Conservation (phyloP, 1,140 invertebrate genomes). For the Aphelenchoides avenae region DNA sequence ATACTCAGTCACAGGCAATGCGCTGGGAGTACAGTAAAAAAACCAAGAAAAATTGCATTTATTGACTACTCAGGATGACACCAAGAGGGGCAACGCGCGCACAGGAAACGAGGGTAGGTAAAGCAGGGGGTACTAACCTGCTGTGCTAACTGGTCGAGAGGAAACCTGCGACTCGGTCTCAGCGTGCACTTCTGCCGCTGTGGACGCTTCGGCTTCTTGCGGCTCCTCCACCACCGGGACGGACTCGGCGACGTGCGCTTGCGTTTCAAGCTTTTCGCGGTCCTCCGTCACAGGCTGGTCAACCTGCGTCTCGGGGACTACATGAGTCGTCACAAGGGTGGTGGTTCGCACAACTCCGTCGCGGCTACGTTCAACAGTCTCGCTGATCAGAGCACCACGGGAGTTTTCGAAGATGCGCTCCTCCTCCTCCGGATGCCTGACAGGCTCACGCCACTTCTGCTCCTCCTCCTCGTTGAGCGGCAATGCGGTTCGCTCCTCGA, state of each 20-base stretch:
- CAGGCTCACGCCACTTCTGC: slow-evolving; percentile 36
- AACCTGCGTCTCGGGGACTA: slow-evolving; percentile 29
- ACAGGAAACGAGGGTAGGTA: too few species aligned
- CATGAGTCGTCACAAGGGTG: slow-evolving; percentile 38
- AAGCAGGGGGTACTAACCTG: too few species aligned
- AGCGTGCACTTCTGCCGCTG: background rate
- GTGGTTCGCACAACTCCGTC: slow-evolving; percentile 32
- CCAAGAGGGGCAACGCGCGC: too few species aligned
- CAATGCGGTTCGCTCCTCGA: slow-evolving; percentile 35
- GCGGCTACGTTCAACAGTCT: slow-evolving; percentile 17
- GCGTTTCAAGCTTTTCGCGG: background rate
- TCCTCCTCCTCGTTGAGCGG: slow-evolving; percentile 51
- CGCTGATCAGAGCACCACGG: slow-evolving; percentile 40
- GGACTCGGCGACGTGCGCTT: background rate
- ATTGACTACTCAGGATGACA: too few species aligned
- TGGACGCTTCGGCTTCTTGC: slow-evolving; percentile 10
- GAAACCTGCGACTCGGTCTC: background rate
- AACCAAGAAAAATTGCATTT: too few species aligned
- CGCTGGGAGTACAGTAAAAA: too few species aligned
- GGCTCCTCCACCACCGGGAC: background rate
- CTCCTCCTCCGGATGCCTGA: slow-evolving; percentile 20
- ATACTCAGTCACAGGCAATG: too few species aligned
- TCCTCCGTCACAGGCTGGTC: slow-evolving; percentile 14
- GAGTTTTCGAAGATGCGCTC: slow-evolving; percentile 28
- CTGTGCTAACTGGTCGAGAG: slow-evolving; percentile 7